A percentile compares a stretch with the other conserved stretches of the same genome.
Evolutionary conservation across 2,797 vertebrate species (phyloP).

Genomic region (Nothura maculosa): DNA sequence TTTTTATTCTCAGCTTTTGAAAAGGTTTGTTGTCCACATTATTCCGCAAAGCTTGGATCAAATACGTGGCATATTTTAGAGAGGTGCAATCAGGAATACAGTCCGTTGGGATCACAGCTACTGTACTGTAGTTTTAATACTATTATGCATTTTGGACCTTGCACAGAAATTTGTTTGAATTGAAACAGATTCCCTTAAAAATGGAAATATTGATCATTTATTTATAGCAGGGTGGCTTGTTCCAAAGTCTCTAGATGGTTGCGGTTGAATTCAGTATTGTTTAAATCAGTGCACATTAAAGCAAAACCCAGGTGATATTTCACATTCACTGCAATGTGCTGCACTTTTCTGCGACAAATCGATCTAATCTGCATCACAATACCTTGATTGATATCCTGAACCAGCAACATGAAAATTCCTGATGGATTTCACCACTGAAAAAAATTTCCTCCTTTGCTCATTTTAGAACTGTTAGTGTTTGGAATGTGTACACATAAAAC

Average conservation of each 20-base stretch:
- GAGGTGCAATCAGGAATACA: neutral
- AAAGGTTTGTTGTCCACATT: slow-evolving; percentile 47
- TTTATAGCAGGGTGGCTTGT: neutral
- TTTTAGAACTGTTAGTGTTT: neutral
- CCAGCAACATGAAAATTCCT: neutral
- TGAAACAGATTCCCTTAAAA: neutral
- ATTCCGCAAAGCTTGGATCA: slow-evolving; percentile 46
- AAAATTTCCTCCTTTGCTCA: neutral
- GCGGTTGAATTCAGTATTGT: neutral
- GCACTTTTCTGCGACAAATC: slow-evolving; percentile 29
- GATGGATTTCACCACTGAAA: neutral
- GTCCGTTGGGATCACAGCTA: slow-evolving; percentile 5
- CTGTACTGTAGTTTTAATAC: neutral
- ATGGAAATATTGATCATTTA: neutral
- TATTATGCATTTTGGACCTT: neutral
- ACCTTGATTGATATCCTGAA: neutral
- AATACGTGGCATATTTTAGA: slow-evolving; percentile 21
- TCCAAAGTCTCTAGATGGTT: neutral
- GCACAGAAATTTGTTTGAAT: neutral
- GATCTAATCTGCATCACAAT: neutral
- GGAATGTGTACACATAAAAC: neutral
- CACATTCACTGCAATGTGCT: slow-evolving; percentile 3
- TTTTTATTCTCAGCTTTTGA: slow-evolving; percentile 59
- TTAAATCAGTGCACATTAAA: slow-evolving; percentile 1
- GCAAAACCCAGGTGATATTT: slow-evolving; percentile 33